Evolutionary conservation across 2,113 vertebrate genomes (phyloP).

Genomic region (pig (Sus scrofa)): DNA sequence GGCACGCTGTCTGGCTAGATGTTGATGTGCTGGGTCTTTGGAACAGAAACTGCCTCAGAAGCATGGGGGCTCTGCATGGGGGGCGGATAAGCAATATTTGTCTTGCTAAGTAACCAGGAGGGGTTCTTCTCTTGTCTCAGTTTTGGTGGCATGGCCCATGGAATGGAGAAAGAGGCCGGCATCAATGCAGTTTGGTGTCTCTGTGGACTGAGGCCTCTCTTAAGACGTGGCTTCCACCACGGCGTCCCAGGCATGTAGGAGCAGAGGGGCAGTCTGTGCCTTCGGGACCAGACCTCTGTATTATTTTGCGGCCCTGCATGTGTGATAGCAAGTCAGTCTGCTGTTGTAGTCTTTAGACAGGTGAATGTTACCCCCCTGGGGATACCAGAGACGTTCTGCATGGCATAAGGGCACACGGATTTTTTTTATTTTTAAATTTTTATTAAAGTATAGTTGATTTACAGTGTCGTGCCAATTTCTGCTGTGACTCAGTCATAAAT

Average conservation of each 20-base stretch:
- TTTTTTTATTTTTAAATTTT: too few relatives aligned
- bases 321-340: background rate
- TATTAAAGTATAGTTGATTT: too few relatives aligned
- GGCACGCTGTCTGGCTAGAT: conserved; percentile 31
- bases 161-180: background rate
- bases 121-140: background rate
- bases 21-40: conserved; percentile 61
- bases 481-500: too few relatives aligned
- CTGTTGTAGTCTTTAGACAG: background rate
- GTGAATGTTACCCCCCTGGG: background rate
- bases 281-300: background rate
- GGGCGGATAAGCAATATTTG: background rate
- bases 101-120: background rate
- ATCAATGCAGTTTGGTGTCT: background rate
- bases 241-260: background rate
- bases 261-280: background rate
- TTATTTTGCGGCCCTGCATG: background rate
- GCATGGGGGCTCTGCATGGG: background rate
- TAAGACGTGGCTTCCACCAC: background rate
- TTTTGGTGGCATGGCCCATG: background rate
- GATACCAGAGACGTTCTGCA: background rate
- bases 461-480: too few relatives aligned
- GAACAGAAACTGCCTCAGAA: conserved; percentile 44
- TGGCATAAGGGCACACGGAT: accelerated
- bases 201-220: background rate